Conservation (phyloP, 2,888 invertebrate genomes). For the Hermaeophaga mercurialis region DNA sequence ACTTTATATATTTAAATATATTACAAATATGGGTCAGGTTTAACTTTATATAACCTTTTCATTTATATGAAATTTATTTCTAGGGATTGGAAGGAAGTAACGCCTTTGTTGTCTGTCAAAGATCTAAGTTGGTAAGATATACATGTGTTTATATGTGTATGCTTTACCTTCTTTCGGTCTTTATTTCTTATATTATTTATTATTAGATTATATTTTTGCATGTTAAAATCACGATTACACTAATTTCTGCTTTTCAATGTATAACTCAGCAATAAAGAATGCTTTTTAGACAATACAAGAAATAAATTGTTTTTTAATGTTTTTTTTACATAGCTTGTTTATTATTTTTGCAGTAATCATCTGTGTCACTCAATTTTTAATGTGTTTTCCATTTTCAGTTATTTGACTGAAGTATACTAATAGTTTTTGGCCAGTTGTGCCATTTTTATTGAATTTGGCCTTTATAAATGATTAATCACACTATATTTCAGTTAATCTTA, state of each 20-base stretch:
- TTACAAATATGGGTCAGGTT: slow-evolving; percentile 5
- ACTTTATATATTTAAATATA: not conserved
- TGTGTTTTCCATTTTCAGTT: too few species aligned
- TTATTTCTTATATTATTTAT: slow-evolving; percentile 11
- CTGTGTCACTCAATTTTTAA: too few species aligned
- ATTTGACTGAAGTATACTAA: too few species aligned
- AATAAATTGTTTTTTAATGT: too few species aligned
- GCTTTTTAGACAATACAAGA: not conserved
- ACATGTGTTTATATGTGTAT: slow-evolving; percentile 52
- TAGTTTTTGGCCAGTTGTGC: too few species aligned
- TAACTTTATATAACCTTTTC: slow-evolving; percentile 15
- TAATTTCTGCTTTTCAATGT: slow-evolving; percentile 1
- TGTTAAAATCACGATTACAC: not conserved
- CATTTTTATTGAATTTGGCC: too few species aligned
- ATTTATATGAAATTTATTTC: slow-evolving; percentile 49
- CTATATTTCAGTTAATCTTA: too few species aligned
- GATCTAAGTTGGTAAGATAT: slow-evolving; percentile 61
- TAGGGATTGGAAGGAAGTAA: slow-evolving; percentile 60
- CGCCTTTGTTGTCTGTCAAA: slow-evolving; percentile 60
- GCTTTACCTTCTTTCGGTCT: slow-evolving; percentile 47
- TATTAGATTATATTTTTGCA: slow-evolving; percentile 1
- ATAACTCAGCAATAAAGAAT: not conserved
- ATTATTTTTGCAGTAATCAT: too few species aligned
- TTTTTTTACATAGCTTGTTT: too few species aligned
- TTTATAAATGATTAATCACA: too few species aligned